phyloP scores from a whole-genome alignment of 2,888 invertebrate genomes.

The Lottia scabra region DNA sequence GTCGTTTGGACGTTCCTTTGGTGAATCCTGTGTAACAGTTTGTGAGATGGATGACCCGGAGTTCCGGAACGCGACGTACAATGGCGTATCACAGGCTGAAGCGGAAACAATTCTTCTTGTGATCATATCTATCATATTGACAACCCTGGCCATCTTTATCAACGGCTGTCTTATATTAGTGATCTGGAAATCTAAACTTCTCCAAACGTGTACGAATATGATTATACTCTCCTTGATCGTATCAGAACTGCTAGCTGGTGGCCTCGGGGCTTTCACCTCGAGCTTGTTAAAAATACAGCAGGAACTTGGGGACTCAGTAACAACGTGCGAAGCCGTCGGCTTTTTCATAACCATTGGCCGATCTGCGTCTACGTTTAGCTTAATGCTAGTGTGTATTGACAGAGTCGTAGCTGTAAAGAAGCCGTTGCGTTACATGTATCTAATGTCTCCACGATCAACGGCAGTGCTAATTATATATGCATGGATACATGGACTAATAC shows the following conservation, averaged over 20 bases:
- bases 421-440: constrained; percentile 44
- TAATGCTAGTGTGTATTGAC: constrained; percentile 47
- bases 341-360: constrained; percentile 26
- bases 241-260: constrained; percentile 40
- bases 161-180: constrained; percentile 22
- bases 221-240: constrained; percentile 43
- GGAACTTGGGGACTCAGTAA: constrained; percentile 23
- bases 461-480: constrained; percentile 27
- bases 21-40: too few species aligned
- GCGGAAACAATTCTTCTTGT: too few species aligned
- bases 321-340: constrained; percentile 32
- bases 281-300: constrained; percentile 26
- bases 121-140: too few species aligned
- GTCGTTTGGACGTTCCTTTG: too few species aligned
- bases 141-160: too few species aligned
- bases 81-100: too few species aligned
- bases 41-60: too few species aligned
- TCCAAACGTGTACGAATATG: constrained; percentile 50
- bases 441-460: constrained; percentile 35
- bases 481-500: constrained; percentile 39
- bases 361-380: constrained; percentile 34
- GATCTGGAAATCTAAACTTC: constrained; percentile 34
- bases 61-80: too few species aligned
- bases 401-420: constrained; percentile 46
- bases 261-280: constrained; percentile 40